Percentiles rank a stretch among this genome's conserved stretches.
These are phyloP conservation scores for Heliconius ethilla DNA, from an alignment of 2,888 invertebrate genomes.

Conservation along the genomic window DNA sequence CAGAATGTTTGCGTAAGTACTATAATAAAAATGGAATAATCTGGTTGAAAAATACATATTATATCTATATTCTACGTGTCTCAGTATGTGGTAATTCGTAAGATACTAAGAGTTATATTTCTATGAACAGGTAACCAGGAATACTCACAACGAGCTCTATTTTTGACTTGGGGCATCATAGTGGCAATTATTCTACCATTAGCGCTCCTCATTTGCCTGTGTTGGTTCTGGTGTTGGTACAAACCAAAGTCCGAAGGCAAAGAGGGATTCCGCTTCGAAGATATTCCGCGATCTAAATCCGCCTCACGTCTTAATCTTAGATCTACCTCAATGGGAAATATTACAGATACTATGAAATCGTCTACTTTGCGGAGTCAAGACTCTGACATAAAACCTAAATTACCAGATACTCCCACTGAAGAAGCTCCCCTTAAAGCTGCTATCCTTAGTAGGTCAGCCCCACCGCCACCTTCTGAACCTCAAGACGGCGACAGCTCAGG, in stretches of 20 bases:
- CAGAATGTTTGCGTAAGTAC: constrained; percentile 94
- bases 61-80: neutral
- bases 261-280: constrained; percentile 80
- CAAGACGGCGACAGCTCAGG: constrained; percentile 77
- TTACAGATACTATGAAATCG: constrained; percentile 77
- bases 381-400: constrained; percentile 65
- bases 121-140: constrained; percentile 82
- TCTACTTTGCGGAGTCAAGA: constrained; percentile 68
- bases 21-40: neutral
- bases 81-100: neutral
- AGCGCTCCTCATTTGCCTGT: constrained; percentile 83
- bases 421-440: constrained; percentile 59
- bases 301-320: constrained; percentile 82
- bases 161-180: constrained; percentile 88
- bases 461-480: constrained; percentile 58
- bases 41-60: neutral
- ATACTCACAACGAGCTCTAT: constrained; percentile 87
- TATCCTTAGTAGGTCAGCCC: constrained; percentile 62
- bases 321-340: constrained; percentile 78
- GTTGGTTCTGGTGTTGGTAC: constrained; percentile 84
- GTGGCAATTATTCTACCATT: constrained; percentile 87
- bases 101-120: constrained; percentile 6
- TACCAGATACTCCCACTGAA: constrained; percentile 69
- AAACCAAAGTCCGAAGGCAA: constrained; percentile 82
- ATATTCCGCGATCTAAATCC: constrained; percentile 81